Conservation (phyloP, 2,888 invertebrate species). For the Ptilodon capucinus region DNA sequence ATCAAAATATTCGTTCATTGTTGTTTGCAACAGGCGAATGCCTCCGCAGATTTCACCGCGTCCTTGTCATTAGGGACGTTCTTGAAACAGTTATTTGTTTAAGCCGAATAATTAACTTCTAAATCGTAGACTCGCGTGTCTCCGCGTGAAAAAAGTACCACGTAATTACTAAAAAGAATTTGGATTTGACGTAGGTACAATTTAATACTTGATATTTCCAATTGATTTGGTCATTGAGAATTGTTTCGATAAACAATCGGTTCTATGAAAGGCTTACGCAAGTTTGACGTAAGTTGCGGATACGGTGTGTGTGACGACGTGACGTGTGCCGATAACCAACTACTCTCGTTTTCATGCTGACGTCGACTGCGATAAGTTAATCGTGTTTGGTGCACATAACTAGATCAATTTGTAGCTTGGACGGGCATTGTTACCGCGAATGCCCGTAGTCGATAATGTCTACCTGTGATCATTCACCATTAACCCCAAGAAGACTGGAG, state of each 20-base stretch:
- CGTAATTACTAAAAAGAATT: no score
- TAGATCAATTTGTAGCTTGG: constrained; percentile 24
- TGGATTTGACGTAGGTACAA: no score
- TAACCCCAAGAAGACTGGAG: no score
- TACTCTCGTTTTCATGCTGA: constrained; percentile 65
- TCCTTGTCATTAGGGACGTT: constrained; percentile 54
- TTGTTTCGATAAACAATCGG: constrained; percentile 42
- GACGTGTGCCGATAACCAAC: constrained; percentile 51
- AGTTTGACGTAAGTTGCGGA: constrained; percentile 49
- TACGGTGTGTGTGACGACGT: constrained; percentile 45
- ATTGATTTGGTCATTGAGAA: constrained; percentile 26
- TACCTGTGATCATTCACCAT: background rate
- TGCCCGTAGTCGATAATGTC: background rate
- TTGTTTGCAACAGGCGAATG: constrained; percentile 33
- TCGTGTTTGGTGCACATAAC: constrained; percentile 34
- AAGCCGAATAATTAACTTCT: constrained; percentile 29
- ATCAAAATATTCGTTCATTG: constrained; percentile 1
- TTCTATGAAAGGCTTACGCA: constrained; percentile 45
- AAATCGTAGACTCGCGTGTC: background rate
- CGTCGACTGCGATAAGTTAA: constrained; percentile 58
- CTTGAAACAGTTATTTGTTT: constrained; percentile 43
- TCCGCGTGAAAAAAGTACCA: background rate
- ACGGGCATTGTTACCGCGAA: constrained; percentile 6
- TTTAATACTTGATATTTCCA: constrained; percentile 9
- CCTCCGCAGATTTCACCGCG: constrained; percentile 44